These are phyloP conservation scores for Eumacrocentrus americanus DNA, from an alignment of 2,888 invertebrate species.

Conservation along the genomic window DNA sequence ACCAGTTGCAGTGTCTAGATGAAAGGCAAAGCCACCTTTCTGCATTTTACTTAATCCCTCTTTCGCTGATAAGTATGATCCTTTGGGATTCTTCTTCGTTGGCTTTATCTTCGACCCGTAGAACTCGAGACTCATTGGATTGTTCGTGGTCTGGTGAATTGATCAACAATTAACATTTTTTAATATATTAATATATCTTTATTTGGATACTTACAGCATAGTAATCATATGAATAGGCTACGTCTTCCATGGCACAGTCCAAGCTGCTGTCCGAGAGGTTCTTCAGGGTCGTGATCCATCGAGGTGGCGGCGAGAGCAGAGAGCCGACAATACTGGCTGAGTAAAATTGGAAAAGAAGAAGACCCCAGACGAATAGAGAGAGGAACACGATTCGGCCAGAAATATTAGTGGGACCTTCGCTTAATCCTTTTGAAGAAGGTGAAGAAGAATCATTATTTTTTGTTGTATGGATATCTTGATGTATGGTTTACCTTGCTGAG, in stretches of 20 bases:
- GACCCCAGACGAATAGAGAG: conserved; percentile 49
- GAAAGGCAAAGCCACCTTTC: conserved; percentile 73
- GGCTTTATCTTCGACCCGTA: conserved; percentile 66
- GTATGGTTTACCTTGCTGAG: conserved; percentile 60
- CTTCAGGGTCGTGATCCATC: conserved; percentile 50
- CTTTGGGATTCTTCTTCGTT: conserved; percentile 39
- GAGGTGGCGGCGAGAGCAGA: conserved; percentile 50
- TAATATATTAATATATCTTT: too few relatives aligned
- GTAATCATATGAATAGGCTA: conserved; percentile 49
- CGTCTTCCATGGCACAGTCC: conserved; percentile 51
- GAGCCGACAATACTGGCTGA: conserved; percentile 57
- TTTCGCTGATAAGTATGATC: conserved; percentile 60
- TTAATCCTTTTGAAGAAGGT: conserved; percentile 60
- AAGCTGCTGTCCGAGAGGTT: conserved; percentile 51
- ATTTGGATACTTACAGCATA: conserved; percentile 49
- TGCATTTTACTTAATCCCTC: conserved; percentile 68
- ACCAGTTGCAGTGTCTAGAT: conserved; percentile 71
- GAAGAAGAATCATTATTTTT: neutral
- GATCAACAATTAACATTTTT: neutral
- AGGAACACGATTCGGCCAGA: conserved; percentile 58
- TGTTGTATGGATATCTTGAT: neutral
- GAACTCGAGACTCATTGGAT: conserved; percentile 67
- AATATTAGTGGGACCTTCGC: conserved; percentile 58
- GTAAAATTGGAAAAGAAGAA: conserved; percentile 56
- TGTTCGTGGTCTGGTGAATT: conserved; percentile 66